Conservation (phyloP, 2,113 vertebrate genomes). For the Pyrgilauda ruficollis region DNA sequence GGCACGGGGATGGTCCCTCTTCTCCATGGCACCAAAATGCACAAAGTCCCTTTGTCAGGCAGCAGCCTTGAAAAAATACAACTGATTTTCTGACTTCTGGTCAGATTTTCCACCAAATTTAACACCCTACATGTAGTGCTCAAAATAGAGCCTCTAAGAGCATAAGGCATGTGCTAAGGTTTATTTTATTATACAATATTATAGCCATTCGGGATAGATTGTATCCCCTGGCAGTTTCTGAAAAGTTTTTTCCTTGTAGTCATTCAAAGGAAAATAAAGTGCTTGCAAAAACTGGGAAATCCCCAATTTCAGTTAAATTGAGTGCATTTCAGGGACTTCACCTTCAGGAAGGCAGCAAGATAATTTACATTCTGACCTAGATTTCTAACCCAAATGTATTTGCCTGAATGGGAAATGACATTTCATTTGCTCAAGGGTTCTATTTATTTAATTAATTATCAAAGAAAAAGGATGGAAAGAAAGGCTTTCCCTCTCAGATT, state of each 20-base stretch:
- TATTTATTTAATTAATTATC: slow-evolving; percentile 60
- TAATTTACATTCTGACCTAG: slow-evolving; percentile 70
- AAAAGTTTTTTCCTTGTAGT: slow-evolving; percentile 23
- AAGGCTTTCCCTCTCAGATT: neutral
- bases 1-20: neutral
- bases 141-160: slow-evolving; percentile 1
- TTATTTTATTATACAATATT: slow-evolving; percentile 53
- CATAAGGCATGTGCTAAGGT: neutral
- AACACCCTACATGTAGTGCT: neutral
- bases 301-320: slow-evolving; percentile 55
- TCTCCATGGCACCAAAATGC: neutral
- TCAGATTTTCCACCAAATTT: slow-evolving; percentile 55
- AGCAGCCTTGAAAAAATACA: neutral
- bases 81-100: slow-evolving; percentile 17
- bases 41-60: neutral
- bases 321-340: slow-evolving; percentile 64
- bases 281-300: slow-evolving; percentile 61
- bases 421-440: slow-evolving; percentile 57
- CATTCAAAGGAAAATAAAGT: slow-evolving; percentile 59
- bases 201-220: slow-evolving; percentile 6
- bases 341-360: slow-evolving; percentile 49
- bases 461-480: neutral
- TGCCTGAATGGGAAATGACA: slow-evolving; percentile 62
- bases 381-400: slow-evolving; percentile 69
- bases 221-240: slow-evolving; percentile 44